Evolutionary conservation across 2,797 vertebrate genomes (phyloP), one percentile per base, ranked within the genome.

Genomic region (Sciurus vulgaris): DNA sequence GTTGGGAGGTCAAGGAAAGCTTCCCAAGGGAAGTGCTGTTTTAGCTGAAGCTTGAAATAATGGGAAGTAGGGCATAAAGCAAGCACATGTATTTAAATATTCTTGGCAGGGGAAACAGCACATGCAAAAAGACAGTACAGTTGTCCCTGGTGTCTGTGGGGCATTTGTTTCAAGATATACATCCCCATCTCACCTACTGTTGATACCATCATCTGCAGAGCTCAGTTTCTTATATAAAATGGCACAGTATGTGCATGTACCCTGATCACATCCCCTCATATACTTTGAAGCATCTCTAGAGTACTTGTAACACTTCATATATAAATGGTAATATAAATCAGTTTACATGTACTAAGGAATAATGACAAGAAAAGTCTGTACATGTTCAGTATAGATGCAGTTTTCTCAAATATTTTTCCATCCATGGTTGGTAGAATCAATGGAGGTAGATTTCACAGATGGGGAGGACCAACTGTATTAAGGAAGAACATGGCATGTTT

Each of bases 21-120:
- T 91, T 96, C 69, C 86, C 49, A 86, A 44, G 61, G 86, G 83
- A 94, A 95, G 72, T 9, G 5, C 73, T 61, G 1, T 88, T 86
- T 87, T 87, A 86, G 69, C 85, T 79, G 78, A 92, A 41, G 69
- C 41, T n/a, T 87, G 3, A 89, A 67, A 51, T 30, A 59, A 35
- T 94, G n/a, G 35, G 17, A 87, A 93, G 56, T 59, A 30, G 59
- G 47, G 13, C 59, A 95, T 47, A 76, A 83, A 38, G 28, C 51
- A 93, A 85, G 4, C 4, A 30, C 30, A 11, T 59, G 38, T 13
- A 22, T 49, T 49, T 79, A 84, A 17, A 49, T 59, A 22, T 76
- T 88, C 51, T 91, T 51, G 49, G 9, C 47, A 54, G 49, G 38
- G n/a, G 28, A 91, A 56, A 76, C 3, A 61, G 14, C 11, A 59